Conservation (phyloP, 1,140 invertebrate genomes). For the Bradysia coprophila region DNA sequence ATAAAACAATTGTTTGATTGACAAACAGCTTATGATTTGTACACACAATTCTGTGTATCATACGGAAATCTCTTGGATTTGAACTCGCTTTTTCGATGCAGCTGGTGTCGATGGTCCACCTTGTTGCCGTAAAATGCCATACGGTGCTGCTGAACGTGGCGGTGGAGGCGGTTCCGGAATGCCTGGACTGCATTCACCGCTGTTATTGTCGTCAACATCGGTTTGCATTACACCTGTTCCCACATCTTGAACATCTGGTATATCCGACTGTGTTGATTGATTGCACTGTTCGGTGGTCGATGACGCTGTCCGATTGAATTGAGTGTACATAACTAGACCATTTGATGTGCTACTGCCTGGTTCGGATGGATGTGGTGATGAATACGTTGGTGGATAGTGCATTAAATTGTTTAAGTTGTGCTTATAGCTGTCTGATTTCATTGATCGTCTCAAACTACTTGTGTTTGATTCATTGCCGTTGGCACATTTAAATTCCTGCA, state of each 20-base stretch:
- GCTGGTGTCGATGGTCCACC: constrained; percentile 32
- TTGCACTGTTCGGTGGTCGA: constrained; percentile 2
- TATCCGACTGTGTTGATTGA: constrained; percentile 6
- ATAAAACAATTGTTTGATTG: too few species aligned
- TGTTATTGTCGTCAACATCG: constrained; percentile 18
- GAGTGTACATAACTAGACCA: neutral
- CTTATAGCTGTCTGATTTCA: neutral
- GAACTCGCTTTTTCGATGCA: constrained; percentile 64
- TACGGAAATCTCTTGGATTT: constrained; percentile 75
- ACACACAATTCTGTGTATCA: too few species aligned
- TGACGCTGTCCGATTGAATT: neutral
- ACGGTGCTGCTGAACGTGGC: constrained; percentile 42
- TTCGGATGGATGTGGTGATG: constrained; percentile 1
- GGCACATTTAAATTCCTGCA: constrained; percentile 42
- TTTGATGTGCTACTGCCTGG: constrained; percentile 9
- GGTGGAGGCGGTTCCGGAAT: constrained; percentile 32
- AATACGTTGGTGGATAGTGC: neutral
- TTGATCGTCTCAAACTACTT: constrained; percentile 21
- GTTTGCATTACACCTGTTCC: constrained; percentile 6
- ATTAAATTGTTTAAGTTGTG: neutral
- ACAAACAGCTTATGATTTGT: too few species aligned
- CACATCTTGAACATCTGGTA: constrained; percentile 2
- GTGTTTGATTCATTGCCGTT: constrained; percentile 23
- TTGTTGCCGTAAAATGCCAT: constrained; percentile 39
- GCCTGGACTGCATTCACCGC: constrained; percentile 28